Conservation (phyloP, 1,140 invertebrate genomes). For the Schlechtendalia chinensis region DNA sequence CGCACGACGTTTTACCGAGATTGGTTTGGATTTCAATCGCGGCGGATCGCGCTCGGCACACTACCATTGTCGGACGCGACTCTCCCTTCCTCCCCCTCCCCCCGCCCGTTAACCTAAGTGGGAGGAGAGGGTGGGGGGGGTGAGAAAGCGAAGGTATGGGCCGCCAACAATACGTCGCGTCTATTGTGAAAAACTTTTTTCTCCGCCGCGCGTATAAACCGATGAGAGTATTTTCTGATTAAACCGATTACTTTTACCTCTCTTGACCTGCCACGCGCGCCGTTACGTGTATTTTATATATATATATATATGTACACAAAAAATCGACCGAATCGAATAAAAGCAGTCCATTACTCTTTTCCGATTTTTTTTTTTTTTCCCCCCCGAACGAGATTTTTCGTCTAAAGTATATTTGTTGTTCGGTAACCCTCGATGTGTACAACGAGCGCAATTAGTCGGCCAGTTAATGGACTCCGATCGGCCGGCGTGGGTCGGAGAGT, state of each 20-base stretch:
- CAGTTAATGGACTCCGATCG: conserved; percentile 37
- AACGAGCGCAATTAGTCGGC: conserved; percentile 34
- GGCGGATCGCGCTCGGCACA: not conserved
- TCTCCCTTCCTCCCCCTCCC: no score
- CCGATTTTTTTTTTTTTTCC: conserved; percentile 12
- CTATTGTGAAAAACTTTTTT: conserved; percentile 31
- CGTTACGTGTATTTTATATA: not conserved
- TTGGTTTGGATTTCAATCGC: conserved; percentile 39
- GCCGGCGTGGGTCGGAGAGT: not conserved
- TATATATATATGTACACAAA: no score
- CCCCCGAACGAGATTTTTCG: not conserved
- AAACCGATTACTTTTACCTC: conserved; percentile 49
- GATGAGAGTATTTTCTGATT: conserved; percentile 27
- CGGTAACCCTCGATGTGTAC: not conserved
- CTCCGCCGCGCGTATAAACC: not conserved
- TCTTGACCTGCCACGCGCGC: not conserved
- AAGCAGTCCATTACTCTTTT: conserved; percentile 42
- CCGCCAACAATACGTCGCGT: not conserved
- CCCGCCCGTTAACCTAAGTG: no score
- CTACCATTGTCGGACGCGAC: conserved; percentile 20
- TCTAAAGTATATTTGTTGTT: conserved; percentile 23
- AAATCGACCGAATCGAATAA: conserved; percentile 29
- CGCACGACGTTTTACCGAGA: not conserved
- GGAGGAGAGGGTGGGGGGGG: no score
- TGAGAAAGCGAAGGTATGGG: no score